Percentiles rank a stretch among this genome's conserved stretches.
Conservation (phyloP, 2,888 invertebrate genomes). For the Athalia cordata region DNA sequence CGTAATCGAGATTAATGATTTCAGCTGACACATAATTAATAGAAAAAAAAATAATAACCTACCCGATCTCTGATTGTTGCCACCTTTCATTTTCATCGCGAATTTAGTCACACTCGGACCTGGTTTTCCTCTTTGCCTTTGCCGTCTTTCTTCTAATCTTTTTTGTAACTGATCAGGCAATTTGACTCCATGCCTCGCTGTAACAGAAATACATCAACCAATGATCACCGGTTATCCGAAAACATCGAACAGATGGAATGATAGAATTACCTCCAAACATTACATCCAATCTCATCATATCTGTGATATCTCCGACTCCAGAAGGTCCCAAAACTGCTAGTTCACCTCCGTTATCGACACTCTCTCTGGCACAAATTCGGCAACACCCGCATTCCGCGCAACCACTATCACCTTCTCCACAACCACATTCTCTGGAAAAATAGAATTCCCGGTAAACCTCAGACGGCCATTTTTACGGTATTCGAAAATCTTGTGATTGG, state of each 20-base stretch:
- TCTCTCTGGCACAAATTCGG: constrained; percentile 87
- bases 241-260: not conserved
- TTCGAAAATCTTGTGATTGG: constrained; percentile 10
- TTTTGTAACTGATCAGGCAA: constrained; percentile 78
- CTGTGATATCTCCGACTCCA: constrained; percentile 74
- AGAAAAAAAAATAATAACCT: constrained; percentile 28
- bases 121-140: constrained; percentile 73
- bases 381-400: constrained; percentile 96
- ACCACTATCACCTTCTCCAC: constrained; percentile 96
- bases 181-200: constrained; percentile 75
- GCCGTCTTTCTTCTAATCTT: constrained; percentile 77
- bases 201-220: constrained; percentile 29
- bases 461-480: no score
- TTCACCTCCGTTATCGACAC: constrained; percentile 74
- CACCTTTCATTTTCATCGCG: constrained; percentile 64
- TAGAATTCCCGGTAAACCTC: not conserved
- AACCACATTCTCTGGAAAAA: constrained; percentile 88
- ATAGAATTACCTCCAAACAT: constrained; percentile 73
- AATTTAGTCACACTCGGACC: constrained; percentile 66
- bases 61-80: constrained; percentile 64
- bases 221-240: not conserved
- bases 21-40: constrained; percentile 57
- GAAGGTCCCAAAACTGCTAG: constrained; percentile 71
- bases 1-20: constrained; percentile 49
- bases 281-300: constrained; percentile 76